Evolutionary conservation across 2,888 invertebrate genomes (phyloP).

Genomic region (Eilema depressum): DNA sequence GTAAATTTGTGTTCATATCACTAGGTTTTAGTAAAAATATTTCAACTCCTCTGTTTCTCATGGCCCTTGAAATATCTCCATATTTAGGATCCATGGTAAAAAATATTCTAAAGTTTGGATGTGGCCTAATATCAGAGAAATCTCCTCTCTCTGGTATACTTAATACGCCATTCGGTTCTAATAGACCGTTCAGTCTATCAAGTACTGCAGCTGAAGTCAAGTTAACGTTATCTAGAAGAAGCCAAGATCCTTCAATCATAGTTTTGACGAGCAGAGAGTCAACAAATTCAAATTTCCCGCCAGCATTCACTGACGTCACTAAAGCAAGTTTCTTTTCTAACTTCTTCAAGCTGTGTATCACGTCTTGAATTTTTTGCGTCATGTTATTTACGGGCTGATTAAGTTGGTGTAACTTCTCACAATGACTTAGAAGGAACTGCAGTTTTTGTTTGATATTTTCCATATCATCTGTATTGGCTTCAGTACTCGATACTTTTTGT

Average conservation of each 20-base stretch:
- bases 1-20: slow-evolving; percentile 65
- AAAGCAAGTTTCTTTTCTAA: slow-evolving; percentile 78
- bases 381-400: slow-evolving; percentile 46
- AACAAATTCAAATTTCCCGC: slow-evolving; percentile 98
- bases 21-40: slow-evolving; percentile 85
- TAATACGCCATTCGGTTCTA: slow-evolving; percentile 97
- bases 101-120: slow-evolving; percentile 96
- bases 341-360: slow-evolving; percentile 67
- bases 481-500: slow-evolving; percentile 48
- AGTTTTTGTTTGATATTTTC: slow-evolving; percentile 68
- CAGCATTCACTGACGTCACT: slow-evolving; percentile 90
- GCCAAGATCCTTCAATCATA: slow-evolving; percentile 93
- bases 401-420: slow-evolving; percentile 59
- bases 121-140: slow-evolving; percentile 92
- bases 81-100: slow-evolving; percentile 97
- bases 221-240: slow-evolving; percentile 97
- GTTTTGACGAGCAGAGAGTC: slow-evolving; percentile 96
- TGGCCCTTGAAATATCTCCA: slow-evolving; percentile 98
- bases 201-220: slow-evolving; percentile 98
- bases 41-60: slow-evolving; percentile 99
- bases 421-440: slow-evolving; percentile 65
- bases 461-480: slow-evolving; percentile 59
- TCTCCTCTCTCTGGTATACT: slow-evolving; percentile 97
- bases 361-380: slow-evolving; percentile 58
- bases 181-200: slow-evolving; percentile 97